Percentiles rank a stretch among this genome's conserved stretches.
phyloP scores from a whole-genome alignment of 2,113 vertebrate species.

The Rhabdornis inornatus region DNA sequence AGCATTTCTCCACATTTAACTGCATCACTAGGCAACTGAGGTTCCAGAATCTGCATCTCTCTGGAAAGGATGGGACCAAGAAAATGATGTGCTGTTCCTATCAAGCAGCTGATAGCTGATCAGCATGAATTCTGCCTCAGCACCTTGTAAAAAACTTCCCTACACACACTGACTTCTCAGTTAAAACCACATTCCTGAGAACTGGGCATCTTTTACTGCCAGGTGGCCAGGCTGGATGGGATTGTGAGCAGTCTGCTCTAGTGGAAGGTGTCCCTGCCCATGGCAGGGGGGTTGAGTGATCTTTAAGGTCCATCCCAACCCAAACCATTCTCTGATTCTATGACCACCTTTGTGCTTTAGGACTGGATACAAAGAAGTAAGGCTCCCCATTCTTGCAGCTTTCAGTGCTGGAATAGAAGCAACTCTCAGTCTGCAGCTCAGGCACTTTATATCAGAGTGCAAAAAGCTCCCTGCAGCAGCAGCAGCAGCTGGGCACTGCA shows the following conservation, averaged over 20 bases:
- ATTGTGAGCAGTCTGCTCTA: background rate
- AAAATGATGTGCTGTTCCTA: background rate
- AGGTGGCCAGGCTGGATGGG: background rate
- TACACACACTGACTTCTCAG: background rate
- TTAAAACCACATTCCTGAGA: background rate
- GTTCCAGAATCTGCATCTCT: background rate
- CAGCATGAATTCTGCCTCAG: background rate
- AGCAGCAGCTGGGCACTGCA: background rate
- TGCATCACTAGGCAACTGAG: background rate
- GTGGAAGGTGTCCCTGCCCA: background rate
- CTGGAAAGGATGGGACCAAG: background rate
- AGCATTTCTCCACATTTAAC: background rate
- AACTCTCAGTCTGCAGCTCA: background rate
- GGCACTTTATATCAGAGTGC: background rate
- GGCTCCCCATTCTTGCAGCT: background rate
- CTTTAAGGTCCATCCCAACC: background rate
- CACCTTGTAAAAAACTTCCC: background rate
- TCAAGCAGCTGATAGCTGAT: background rate
- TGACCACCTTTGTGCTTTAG: background rate
- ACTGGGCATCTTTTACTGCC: background rate
- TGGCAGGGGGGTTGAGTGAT: background rate
- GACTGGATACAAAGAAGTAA: background rate
- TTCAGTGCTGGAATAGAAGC: background rate
- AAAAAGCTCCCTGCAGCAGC: background rate
- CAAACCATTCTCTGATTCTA: background rate